Conservation (phyloP, 2,888 invertebrate genomes). For the Dynastes maya region DNA sequence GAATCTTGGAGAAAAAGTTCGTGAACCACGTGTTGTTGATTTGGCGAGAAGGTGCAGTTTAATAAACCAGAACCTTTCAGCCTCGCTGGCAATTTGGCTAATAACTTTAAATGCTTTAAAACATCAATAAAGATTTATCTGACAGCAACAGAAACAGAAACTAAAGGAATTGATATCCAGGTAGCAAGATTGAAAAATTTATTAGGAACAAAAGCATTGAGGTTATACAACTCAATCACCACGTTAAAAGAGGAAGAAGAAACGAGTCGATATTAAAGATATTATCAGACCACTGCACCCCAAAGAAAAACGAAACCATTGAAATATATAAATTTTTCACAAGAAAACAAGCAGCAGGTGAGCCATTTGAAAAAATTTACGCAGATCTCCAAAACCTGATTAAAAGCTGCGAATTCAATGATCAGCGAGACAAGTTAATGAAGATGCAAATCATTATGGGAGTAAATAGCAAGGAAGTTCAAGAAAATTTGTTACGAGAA, state of each 20-base stretch:
- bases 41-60: no score
- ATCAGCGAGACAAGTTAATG: background rate
- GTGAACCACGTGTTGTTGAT: no score
- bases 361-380: slow-evolving; percentile 2
- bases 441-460: slow-evolving; percentile 5
- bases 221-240: slow-evolving; percentile 16
- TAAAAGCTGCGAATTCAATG: background rate
- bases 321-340: slow-evolving; percentile 1
- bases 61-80: no score
- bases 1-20: no score
- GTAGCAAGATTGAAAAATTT: slow-evolving; percentile 26
- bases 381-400: background rate
- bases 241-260: background rate
- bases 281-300: background rate
- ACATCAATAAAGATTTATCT: background rate
- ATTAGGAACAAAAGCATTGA: slow-evolving; percentile 20
- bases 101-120: no score
- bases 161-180: background rate
- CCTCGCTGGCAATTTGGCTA: no score
- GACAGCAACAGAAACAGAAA: slow-evolving; percentile 9
- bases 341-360: slow-evolving; percentile 12
- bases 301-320: background rate
- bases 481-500: background rate
- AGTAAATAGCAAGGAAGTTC: no score
- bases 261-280: background rate